Evolutionary conservation across 2,888 invertebrate species (phyloP).

Genomic region (Drosophila paramelanica): DNA sequence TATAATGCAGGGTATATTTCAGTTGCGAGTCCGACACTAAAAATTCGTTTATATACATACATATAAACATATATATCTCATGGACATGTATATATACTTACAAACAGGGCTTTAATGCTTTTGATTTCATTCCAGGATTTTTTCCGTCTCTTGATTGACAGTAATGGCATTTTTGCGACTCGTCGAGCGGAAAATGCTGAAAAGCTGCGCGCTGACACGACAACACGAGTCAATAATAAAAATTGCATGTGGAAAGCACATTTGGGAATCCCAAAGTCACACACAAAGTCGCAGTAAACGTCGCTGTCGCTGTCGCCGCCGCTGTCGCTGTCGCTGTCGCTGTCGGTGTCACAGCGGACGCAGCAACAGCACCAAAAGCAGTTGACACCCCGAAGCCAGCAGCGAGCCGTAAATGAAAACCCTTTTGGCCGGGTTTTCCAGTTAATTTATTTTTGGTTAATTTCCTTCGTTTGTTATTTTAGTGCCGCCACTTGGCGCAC

Average conservation of each 20-base stretch:
- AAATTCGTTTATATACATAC: not conserved
- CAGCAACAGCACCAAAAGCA: slow-evolving; percentile 27
- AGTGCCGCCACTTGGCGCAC: slow-evolving; percentile 59
- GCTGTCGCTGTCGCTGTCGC: slow-evolving; percentile 26
- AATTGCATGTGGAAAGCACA: slow-evolving; percentile 79
- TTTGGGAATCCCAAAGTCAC: slow-evolving; percentile 75
- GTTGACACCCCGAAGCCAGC: slow-evolving; percentile 64
- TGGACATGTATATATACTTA: not conserved
- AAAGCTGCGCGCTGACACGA: slow-evolving; percentile 76
- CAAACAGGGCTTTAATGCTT: slow-evolving; percentile 66
- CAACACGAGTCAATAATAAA: slow-evolving; percentile 78
- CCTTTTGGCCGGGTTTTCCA: slow-evolving; percentile 71
- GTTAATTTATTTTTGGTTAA: slow-evolving; percentile 80
- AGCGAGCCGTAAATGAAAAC: slow-evolving; percentile 59
- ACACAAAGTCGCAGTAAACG: slow-evolving; percentile 51
- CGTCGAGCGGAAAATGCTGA: slow-evolving; percentile 78
- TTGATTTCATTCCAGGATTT: slow-evolving; percentile 54
- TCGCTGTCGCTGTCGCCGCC: slow-evolving; percentile 29
- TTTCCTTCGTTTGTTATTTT: slow-evolving; percentile 77
- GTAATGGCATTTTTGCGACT: slow-evolving; percentile 81
- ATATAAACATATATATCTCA: not conserved
- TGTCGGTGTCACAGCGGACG: slow-evolving; percentile 45
- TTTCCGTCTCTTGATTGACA: slow-evolving; percentile 71
- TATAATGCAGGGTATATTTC: slow-evolving; percentile 1
- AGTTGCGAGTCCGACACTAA: not conserved